These are phyloP conservation scores for Corythaixoides concolor DNA, from an alignment of 2,113 vertebrate genomes.

Conservation along the genomic window DNA sequence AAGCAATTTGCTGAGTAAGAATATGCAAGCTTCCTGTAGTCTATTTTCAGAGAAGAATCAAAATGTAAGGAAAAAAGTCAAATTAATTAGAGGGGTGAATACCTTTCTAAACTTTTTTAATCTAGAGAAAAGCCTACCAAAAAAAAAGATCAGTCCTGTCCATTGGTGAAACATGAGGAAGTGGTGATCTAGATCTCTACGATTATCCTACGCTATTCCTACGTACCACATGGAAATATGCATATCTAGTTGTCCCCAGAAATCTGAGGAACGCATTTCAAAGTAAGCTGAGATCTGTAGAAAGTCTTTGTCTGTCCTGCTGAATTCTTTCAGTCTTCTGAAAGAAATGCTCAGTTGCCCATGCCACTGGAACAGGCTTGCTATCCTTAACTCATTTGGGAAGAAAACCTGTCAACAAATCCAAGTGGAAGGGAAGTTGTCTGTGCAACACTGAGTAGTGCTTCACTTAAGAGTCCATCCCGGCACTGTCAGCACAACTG, in stretches of 20 bases:
- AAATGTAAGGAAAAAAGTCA: neutral
- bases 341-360: neutral
- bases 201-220: neutral
- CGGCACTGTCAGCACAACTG: too few species aligned
- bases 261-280: neutral
- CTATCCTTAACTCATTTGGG: neutral
- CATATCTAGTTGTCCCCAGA: neutral
- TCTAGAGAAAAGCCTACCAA: neutral
- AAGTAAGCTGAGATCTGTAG: neutral
- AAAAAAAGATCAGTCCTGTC: neutral
- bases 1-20: neutral
- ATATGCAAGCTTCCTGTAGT: neutral
- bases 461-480: too few species aligned
- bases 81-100: neutral
- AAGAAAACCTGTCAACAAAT: neutral
- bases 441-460: neutral
- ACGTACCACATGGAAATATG: neutral
- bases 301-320: neutral
- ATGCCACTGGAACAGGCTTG: neutral
- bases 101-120: neutral
- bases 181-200: neutral
- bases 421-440: neutral
- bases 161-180: neutral
- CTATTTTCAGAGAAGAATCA: neutral
- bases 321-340: neutral